Conservation (phyloP, 2,797 vertebrate genomes). For the Acipenser oxyrinchus region DNA sequence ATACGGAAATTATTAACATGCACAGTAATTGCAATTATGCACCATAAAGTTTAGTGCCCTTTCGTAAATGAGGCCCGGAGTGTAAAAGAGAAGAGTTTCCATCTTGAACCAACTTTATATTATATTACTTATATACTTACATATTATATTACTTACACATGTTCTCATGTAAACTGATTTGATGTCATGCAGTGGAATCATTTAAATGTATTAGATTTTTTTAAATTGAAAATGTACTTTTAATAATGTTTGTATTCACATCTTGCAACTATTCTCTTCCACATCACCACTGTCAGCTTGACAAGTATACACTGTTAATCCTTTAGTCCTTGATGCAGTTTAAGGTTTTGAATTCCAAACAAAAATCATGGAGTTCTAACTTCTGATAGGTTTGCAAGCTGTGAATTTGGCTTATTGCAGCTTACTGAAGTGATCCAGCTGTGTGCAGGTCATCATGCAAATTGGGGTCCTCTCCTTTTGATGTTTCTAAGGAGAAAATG, state of each 20-base stretch:
- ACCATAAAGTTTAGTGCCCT: too few species aligned
- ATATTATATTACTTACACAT: too few species aligned
- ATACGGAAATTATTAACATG: too few species aligned
- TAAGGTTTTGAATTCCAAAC: constrained; percentile 6
- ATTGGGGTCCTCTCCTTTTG: constrained; percentile 2
- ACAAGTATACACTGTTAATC: constrained; percentile 18
- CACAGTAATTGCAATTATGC: too few species aligned
- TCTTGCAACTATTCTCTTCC: constrained; percentile 1
- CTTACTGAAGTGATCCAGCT: constrained; percentile 15
- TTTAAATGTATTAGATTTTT: too few species aligned
- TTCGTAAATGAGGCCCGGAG: too few species aligned
- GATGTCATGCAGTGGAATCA: too few species aligned
- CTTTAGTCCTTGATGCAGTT: constrained; percentile 13
- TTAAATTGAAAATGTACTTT: background rate
- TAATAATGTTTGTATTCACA: background rate
- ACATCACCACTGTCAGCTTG: constrained; percentile 16
- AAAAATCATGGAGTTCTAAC: constrained; percentile 1
- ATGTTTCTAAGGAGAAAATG: constrained; percentile 5
- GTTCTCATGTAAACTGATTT: too few species aligned
- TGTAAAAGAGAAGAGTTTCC: too few species aligned
- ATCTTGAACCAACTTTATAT: too few species aligned
- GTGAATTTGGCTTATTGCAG: background rate
- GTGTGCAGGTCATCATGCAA: constrained; percentile 1
- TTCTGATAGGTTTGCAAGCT: constrained; percentile 2
- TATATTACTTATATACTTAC: too few species aligned